A percentile compares a stretch with the other conserved stretches of the same genome.
These are phyloP conservation scores for Lasius fuliginosus DNA, from an alignment of 2,888 invertebrate species.

Conservation along the genomic window DNA sequence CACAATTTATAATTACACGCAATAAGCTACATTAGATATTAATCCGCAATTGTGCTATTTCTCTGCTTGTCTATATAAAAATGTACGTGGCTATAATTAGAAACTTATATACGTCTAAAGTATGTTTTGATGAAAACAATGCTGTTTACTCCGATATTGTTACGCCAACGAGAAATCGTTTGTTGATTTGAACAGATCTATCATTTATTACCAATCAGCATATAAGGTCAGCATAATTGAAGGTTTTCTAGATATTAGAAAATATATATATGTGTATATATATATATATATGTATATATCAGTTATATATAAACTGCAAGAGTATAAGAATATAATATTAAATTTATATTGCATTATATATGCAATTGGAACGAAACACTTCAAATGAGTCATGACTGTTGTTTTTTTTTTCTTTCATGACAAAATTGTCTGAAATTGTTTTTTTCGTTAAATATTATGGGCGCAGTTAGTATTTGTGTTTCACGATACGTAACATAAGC, in stretches of 20 bases:
- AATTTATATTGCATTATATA: background rate
- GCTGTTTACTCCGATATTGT: background rate
- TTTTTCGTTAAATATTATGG: background rate
- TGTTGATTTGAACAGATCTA: background rate
- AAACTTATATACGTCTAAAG: background rate
- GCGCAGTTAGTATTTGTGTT: conserved; percentile 7
- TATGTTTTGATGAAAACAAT: background rate
- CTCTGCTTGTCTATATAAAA: background rate
- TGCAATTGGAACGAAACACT: background rate
- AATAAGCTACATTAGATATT: background rate
- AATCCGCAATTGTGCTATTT: background rate
- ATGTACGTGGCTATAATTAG: background rate
- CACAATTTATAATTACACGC: background rate
- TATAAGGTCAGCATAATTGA: background rate
- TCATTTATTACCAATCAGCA: background rate
- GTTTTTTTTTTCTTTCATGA: background rate
- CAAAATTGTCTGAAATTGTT: background rate
- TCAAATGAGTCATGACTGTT: background rate
- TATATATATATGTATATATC: too few species aligned
- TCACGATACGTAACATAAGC: conserved; percentile 34
- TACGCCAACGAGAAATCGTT: background rate
- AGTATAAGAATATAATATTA: conserved; percentile 9
- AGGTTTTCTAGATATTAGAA: background rate
- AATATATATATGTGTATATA: background rate
- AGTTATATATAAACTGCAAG: background rate